phyloP scores from a whole-genome alignment of 2,113 vertebrate genomes.

The Pantherophis guttatus region DNA sequence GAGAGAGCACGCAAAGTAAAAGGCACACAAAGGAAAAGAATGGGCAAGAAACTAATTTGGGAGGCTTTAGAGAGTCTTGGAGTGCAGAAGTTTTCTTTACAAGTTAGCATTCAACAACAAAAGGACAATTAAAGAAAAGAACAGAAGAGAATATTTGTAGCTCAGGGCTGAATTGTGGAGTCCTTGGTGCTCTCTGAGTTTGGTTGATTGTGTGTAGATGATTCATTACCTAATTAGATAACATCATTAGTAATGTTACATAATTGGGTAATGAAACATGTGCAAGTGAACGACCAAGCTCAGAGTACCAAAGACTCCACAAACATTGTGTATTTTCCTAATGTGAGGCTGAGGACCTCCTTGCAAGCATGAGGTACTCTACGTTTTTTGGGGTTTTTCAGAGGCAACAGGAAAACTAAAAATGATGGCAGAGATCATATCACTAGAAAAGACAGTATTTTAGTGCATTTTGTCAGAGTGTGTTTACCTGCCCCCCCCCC shows the following conservation, averaged over 20 bases:
- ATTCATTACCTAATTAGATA: background rate
- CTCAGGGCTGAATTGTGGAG: background rate
- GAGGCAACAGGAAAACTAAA: background rate
- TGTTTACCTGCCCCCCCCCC: background rate
- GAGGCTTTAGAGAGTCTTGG: background rate
- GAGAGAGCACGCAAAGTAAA: background rate
- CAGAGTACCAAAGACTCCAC: background rate
- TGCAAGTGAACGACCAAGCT: background rate
- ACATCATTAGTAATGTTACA: background rate
- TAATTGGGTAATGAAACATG: background rate
- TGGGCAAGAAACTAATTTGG: background rate
- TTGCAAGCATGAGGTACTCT: background rate
- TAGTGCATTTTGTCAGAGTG: background rate
- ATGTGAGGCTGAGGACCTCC: background rate
- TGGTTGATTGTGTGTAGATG: too few species aligned
- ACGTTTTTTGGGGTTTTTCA: background rate
- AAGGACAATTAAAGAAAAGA: background rate
- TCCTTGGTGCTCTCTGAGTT: background rate
- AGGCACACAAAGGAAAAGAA: background rate
- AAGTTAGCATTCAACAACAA: background rate
- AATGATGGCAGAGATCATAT: background rate
- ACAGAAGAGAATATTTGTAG: background rate
- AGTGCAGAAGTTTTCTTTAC: background rate
- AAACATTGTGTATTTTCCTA: background rate
- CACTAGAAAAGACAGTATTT: background rate